These are phyloP conservation scores for Hippoglossus hippoglossus DNA, from an alignment of 2,797 vertebrate species.

Conservation along the genomic window DNA sequence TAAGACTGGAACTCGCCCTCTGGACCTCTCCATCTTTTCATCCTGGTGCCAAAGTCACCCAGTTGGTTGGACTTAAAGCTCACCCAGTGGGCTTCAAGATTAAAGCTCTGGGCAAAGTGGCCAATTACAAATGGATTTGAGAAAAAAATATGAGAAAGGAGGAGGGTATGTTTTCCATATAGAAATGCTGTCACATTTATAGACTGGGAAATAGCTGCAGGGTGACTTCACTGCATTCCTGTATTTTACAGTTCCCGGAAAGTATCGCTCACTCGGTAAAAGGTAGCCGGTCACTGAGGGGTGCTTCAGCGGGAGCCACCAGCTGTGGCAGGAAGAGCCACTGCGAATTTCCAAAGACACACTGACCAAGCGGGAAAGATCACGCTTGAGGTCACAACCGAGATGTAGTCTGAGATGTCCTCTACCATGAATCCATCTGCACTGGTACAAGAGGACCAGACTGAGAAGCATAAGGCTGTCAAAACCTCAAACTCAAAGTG, in stretches of 20 bases:
- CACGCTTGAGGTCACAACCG: slow-evolving; percentile 30
- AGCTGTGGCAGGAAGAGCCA: slow-evolving; percentile 55
- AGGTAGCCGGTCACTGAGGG: slow-evolving; percentile 57
- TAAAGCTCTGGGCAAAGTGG: slow-evolving; percentile 61
- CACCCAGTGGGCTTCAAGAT: slow-evolving; percentile 41
- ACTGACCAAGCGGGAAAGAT: slow-evolving; percentile 43
- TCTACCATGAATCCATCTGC: slow-evolving; percentile 51
- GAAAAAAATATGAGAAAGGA: slow-evolving; percentile 26
- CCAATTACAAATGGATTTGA: slow-evolving; percentile 67
- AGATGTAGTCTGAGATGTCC: slow-evolving; percentile 25
- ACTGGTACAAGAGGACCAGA: slow-evolving; percentile 18
- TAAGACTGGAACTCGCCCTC: slow-evolving; percentile 47
- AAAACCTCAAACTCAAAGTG: slow-evolving; percentile 51
- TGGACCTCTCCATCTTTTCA: slow-evolving; percentile 38
- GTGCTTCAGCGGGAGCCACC: slow-evolving; percentile 27
- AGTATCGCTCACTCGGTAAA: slow-evolving; percentile 50
- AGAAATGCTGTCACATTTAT: slow-evolving; percentile 83
- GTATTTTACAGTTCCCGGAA: slow-evolving; percentile 77
- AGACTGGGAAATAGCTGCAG: slow-evolving; percentile 78
- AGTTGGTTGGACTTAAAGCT: slow-evolving; percentile 45
- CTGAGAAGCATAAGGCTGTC: slow-evolving; percentile 29
- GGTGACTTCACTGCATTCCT: slow-evolving; percentile 82
- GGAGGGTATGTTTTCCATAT: slow-evolving; percentile 76
- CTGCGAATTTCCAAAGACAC: slow-evolving; percentile 36
- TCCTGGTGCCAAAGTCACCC: slow-evolving; percentile 52